Conservation (phyloP, 2,888 invertebrate genomes). For the Perdita meconis region DNA sequence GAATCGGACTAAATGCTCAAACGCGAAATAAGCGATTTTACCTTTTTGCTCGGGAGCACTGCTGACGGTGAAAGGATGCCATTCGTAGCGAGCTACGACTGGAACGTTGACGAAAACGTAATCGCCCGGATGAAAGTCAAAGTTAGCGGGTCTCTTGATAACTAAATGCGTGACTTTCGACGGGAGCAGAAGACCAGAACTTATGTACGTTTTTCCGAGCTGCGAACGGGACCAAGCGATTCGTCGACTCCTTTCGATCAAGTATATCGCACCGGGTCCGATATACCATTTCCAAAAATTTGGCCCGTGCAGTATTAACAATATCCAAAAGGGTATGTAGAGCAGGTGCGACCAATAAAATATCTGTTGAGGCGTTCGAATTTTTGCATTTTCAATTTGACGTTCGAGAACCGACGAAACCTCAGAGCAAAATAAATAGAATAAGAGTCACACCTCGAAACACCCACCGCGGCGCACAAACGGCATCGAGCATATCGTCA, state of each 20-base stretch:
- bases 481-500: conserved; percentile 94
- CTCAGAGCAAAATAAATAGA: neutral
- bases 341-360: conserved; percentile 98
- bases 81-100: conserved; percentile 95
- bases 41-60: conserved; percentile 97
- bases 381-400: no score
- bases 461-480: conserved; percentile 94
- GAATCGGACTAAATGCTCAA: no score
- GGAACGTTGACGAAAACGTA: conserved; percentile 97
- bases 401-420: no score
- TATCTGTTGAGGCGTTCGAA: conserved; percentile 88
- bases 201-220: conserved; percentile 94
- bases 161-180: conserved; percentile 96
- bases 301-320: conserved; percentile 94
- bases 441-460: conserved; percentile 89
- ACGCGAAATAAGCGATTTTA: conserved; percentile 76
- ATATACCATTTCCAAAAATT: conserved; percentile 98
- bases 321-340: conserved; percentile 94
- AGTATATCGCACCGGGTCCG: conserved; percentile 91
- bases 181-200: conserved; percentile 93
- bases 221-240: conserved; percentile 87
- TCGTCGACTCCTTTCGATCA: conserved; percentile 90
- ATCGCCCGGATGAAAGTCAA: conserved; percentile 96
- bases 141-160: conserved; percentile 93
- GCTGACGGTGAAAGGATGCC: conserved; percentile 99